phyloP scores from a whole-genome alignment of 2,888 invertebrate species.

The Drepanosiphum platanoidis region DNA sequence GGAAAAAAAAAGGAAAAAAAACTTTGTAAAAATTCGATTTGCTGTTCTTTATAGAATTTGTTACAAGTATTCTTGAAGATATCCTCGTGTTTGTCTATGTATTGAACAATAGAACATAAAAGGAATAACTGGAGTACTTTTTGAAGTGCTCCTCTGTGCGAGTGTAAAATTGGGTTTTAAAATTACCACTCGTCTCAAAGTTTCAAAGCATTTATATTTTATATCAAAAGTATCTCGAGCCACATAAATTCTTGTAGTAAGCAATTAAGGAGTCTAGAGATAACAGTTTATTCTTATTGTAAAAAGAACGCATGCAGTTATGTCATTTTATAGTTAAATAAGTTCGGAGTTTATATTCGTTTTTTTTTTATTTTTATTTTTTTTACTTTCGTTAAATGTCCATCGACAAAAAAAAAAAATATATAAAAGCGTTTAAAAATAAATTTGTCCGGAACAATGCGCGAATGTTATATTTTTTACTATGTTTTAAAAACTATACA shows the following conservation, averaged over 20 bases:
- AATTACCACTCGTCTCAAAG: slow-evolving; percentile 29
- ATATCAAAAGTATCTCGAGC: slow-evolving; percentile 3
- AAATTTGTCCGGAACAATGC: neutral
- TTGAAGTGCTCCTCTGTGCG: slow-evolving; percentile 3
- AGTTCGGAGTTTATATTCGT: neutral
- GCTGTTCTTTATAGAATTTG: neutral
- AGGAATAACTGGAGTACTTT: slow-evolving; percentile 30
- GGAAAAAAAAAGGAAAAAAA: slow-evolving; percentile 8
- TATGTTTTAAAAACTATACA: no score
- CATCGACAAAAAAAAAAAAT: neutral
- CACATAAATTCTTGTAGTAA: slow-evolving; percentile 14
- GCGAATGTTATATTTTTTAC: neutral
- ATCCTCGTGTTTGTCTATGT: slow-evolving; percentile 14
- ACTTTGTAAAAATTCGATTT: neutral
- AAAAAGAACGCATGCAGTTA: neutral
- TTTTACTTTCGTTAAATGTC: neutral
- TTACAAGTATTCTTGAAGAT: slow-evolving; percentile 27
- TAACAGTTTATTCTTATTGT: slow-evolving; percentile 3
- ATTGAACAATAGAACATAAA: slow-evolving; percentile 47
- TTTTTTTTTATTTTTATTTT: no score
- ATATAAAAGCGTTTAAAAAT: neutral
- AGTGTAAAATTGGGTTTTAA: slow-evolving; percentile 48
- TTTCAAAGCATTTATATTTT: slow-evolving; percentile 46
- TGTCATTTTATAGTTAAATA: slow-evolving; percentile 2
- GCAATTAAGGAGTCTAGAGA: slow-evolving; percentile 29